Percentiles rank a stretch among this genome's conserved stretches.
Conservation (phyloP, 2,113 vertebrate species). For the Engraulis encrasicolus region DNA sequence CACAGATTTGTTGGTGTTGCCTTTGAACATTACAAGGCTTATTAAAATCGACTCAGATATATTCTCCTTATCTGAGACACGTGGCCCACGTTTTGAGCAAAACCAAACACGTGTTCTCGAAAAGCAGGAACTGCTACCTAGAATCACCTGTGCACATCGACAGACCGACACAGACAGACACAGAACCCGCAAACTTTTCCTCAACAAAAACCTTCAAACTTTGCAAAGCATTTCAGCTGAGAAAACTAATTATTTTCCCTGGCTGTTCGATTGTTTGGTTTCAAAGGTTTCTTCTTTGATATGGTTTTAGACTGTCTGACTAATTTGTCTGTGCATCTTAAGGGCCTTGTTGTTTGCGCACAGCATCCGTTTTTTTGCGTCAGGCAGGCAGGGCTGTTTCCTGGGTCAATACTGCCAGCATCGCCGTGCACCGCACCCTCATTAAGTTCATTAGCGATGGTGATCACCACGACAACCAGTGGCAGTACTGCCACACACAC, state of each 20-base stretch:
- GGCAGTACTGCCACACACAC: slow-evolving; percentile 24
- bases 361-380: not conserved
- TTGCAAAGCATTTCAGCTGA: not conserved
- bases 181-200: not conserved
- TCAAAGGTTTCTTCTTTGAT: not conserved
- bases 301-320: not conserved
- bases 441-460: not conserved
- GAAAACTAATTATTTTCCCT: not conserved
- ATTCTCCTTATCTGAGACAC: too few species aligned
- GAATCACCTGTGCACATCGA: too few species aligned
- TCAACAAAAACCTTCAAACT: not conserved
- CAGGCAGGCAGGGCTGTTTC: not conserved
- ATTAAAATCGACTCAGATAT: not conserved
- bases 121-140: not conserved
- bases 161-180: not conserved
- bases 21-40: not conserved
- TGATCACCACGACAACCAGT: not conserved
- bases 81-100: not conserved
- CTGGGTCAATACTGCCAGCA: slow-evolving; percentile 7
- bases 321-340: slow-evolving; percentile 3
- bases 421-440: not conserved
- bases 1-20: not conserved
- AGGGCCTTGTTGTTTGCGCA: slow-evolving; percentile 14
- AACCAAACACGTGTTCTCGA: not conserved
- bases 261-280: not conserved